Base-by-base conservation (phyloP, 2,113 vertebrate species). In the Pontoporia blainvillei region DNA sequence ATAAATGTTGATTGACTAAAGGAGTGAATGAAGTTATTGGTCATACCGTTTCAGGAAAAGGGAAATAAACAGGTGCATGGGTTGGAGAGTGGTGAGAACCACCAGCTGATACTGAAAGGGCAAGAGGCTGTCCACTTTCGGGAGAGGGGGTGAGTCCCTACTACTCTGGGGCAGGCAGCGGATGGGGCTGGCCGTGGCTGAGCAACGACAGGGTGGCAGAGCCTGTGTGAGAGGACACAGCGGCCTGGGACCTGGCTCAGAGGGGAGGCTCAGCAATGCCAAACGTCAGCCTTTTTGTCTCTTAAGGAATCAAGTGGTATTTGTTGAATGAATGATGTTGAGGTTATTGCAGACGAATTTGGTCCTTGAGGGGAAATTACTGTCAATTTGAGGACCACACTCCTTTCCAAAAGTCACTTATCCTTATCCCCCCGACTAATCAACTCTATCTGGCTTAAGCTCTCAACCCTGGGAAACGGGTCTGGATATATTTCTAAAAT, bases 401-500 rank as follows among this genome's bases (percentile, higher is more conserved):
- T 86, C 8, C 8, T 78, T 67, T 81, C 44, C 29, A 66, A 18
- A 89, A 44, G 6, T 34, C 6, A 12, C 31, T 25, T 25, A n/a
- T 79, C 41, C 20, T 82, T 20, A 67, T 31, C 4, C 59, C 59
- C 8, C 36, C 3, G 34, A 87, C 67, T 21, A 44, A 34, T 82
- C 66, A 83, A n/a, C 17, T 71, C 1, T 6, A 17, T 73, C 34
- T 66, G n/a, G 36, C 14, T 49, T 25, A 67, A 54, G 13, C 23
- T 52, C 61, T 86, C 78, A 46, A 59, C 8, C 6, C 34, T 87
- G 72, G 66, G 39, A 96, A 72, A 52, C 1, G 0, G n/a, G 69
- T 73, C 61, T 95, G 54, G 66, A 49, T 64, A 72, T 44, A 94
- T 79, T 76, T 94, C 83, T 72, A n/a, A 90, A 89, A 94, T 72